Base-by-base conservation (phyloP, 2,888 invertebrate genomes). In the Anthophora plumipes region DNA sequence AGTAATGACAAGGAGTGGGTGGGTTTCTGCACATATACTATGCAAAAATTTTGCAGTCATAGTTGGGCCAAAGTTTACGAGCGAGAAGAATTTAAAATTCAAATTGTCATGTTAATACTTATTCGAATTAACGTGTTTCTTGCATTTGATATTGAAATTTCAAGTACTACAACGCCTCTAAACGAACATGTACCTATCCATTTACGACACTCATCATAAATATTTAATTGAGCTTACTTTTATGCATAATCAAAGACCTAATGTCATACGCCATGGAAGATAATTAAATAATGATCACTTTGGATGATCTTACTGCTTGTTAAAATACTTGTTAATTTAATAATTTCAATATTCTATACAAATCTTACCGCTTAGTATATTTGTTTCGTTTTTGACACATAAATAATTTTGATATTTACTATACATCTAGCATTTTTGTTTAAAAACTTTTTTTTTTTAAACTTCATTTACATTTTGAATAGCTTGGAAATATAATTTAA, bases 131-230 rank as follows among this genome's bases (percentile, higher is more conserved):
- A 22, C 17, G 11, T 1, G 20, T 20, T n/a, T n/a, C 39, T 17
- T n/a, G 6, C 31, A n/a, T 46, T 68, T n/a, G 55, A 43, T 17
- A 52, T 66, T 22, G 17, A 52, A 14, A 64, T 39, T 50, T 37
- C 50, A 14, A 31, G 63, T 6, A 31, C 1, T 1, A 14, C 4
- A 12, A 43, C 22, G 14, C 1, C 14, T 22, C 41, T 12, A 22
- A 22, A 4, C n/a, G 57, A n/a, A 41, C 39, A 43, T 22, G 41
- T 14, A n/a, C n/a, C n/a, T n/a, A 20, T 25, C 43, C 43, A 61
- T 14, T 41, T 43, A 43, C 14, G 60, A 61, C 12, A 22, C 14
- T 20, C 22, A 2, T 41, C 14, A 14, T 60, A 20, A 12, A 61
- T 43, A 61, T 43, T 4, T 31, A 31, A 31, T 14, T 17, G 2